Conservation (phyloP, 2,113 vertebrate species). For the Salvator merianae region DNA sequence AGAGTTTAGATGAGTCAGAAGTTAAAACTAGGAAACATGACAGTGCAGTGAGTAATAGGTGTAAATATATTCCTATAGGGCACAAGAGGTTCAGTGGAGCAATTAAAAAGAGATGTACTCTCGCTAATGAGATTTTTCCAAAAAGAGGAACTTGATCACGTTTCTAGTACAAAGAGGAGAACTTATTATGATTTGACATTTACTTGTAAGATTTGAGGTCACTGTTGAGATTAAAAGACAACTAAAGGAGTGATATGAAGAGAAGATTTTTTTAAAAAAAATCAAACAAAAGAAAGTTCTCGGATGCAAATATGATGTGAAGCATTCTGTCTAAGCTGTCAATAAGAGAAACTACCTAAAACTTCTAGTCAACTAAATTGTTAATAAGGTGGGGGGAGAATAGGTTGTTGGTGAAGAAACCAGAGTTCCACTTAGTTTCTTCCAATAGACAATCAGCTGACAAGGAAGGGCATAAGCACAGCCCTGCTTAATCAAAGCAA, state of each 20-base stretch:
- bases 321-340: not conserved
- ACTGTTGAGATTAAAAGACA: slow-evolving; percentile 38
- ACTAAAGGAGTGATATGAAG: slow-evolving; percentile 17
- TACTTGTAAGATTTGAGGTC: slow-evolving; percentile 36
- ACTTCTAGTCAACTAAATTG: not conserved
- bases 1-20: not conserved
- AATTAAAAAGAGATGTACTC: slow-evolving; percentile 30
- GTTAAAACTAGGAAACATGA: slow-evolving; percentile 6
- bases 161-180: slow-evolving; percentile 34
- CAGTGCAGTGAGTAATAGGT: not conserved
- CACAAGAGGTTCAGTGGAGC: not conserved
- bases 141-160: not conserved
- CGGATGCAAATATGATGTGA: not conserved
- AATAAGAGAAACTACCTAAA: not conserved
- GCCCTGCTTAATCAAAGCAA: not conserved
- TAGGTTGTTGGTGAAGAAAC: not conserved
- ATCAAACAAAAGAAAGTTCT: not conserved
- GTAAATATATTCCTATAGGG: slow-evolving; percentile 6
- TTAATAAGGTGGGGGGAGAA: not conserved
- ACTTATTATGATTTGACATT: slow-evolving; percentile 49
- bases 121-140: slow-evolving; percentile 33
- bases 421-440: not conserved
- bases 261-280: not conserved
- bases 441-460: not conserved
- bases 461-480: not conserved